phyloP scores from a whole-genome alignment of 2,888 invertebrate genomes.

The Andricus curvator region DNA sequence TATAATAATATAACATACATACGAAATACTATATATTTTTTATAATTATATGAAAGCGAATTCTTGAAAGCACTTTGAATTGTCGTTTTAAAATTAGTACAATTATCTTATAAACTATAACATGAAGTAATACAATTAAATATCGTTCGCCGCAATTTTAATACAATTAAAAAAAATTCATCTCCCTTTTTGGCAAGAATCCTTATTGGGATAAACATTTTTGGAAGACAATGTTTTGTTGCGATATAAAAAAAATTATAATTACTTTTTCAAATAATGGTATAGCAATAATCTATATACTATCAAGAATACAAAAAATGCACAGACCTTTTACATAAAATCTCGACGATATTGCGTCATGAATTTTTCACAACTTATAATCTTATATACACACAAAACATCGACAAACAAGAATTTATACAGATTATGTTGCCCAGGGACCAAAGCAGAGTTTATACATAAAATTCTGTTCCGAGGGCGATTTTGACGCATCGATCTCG shows the following conservation, averaged over 20 bases:
- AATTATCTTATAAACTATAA: neutral
- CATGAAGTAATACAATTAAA: neutral
- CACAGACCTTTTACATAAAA: neutral
- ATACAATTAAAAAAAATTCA: neutral
- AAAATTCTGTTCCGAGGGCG: neutral
- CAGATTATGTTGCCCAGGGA: constrained; percentile 50
- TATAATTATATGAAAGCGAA: neutral
- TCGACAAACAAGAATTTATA: constrained; percentile 60
- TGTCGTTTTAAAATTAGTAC: neutral
- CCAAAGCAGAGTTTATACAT: constrained; percentile 13
- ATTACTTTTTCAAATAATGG: neutral
- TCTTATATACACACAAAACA: constrained; percentile 53
- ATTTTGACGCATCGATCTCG: neutral
- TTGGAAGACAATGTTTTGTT: constrained; percentile 3
- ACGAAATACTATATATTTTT: constrained; percentile 45
- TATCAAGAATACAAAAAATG: neutral
- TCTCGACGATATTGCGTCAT: neutral
- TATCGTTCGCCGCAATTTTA: neutral
- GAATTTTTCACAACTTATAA: constrained; percentile 26
- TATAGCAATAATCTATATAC: too few relatives aligned
- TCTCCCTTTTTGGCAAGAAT: neutral
- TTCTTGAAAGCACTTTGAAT: constrained; percentile 8
- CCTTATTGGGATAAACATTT: neutral
- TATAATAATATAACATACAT: constrained; percentile 56
- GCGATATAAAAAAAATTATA: neutral